These are phyloP conservation scores for Pangasius djambal DNA, from an alignment of 2,797 vertebrate species.

Conservation along the genomic window DNA sequence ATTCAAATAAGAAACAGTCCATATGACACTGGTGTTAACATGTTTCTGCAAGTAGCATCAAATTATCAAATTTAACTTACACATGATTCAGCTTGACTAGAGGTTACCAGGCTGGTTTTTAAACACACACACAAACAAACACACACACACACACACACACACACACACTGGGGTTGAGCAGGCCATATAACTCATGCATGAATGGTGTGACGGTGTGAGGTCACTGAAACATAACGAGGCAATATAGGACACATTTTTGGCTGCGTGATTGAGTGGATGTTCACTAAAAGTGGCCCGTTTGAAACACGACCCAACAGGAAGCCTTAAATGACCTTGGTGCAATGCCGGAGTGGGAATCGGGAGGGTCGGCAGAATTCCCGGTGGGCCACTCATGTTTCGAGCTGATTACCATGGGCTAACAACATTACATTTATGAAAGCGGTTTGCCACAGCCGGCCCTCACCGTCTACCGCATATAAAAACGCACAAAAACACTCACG, in stretches of 20 bases:
- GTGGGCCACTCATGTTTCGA: slow-evolving; percentile 25
- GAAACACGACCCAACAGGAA: slow-evolving; percentile 38
- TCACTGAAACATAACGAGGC: slow-evolving; percentile 24
- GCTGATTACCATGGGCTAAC: slow-evolving; percentile 31
- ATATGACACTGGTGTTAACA: not conserved
- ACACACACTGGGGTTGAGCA: not conserved
- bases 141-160: slow-evolving; percentile 10
- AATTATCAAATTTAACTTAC: slow-evolving; percentile 2
- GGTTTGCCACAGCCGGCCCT: not conserved
- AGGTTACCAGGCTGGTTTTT: slow-evolving; percentile 5
- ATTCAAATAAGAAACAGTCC: not conserved
- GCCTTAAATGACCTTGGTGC: slow-evolving; percentile 36
- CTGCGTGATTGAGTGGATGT: slow-evolving; percentile 16
- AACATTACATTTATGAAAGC: not conserved
- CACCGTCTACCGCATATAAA: not conserved
- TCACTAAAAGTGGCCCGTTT: slow-evolving; percentile 33
- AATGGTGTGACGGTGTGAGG: slow-evolving; percentile 12
- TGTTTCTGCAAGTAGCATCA: slow-evolving; percentile 6
- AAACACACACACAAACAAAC: not conserved
- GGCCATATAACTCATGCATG: slow-evolving; percentile 16
- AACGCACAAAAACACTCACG: not conserved
- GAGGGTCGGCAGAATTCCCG: slow-evolving; percentile 28
- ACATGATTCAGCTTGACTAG: slow-evolving; percentile 8
- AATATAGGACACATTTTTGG: slow-evolving; percentile 17
- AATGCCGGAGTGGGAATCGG: slow-evolving; percentile 23